Evolutionary conservation across 2,797 vertebrate species (phyloP), one percentile per base, ranked within the genome.

Genomic region (Chaetophractus vellerosus): DNA sequence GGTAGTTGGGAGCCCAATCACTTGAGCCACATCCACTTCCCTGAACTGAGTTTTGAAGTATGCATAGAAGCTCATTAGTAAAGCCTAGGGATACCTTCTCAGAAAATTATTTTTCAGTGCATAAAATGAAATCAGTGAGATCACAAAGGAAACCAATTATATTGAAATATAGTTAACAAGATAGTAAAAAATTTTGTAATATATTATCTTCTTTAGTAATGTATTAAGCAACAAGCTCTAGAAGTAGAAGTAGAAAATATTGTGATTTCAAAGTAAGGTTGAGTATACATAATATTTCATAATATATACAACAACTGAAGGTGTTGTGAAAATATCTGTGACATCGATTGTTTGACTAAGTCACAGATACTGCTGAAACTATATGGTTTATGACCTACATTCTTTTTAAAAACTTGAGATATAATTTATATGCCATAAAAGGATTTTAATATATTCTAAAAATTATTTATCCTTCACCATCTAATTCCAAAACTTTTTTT

Each of bases 91-190:
- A 59, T 24, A 6, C 23, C 21, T 59, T 59, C 57, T 82, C 66
- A 82, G 75, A 75, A 82, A 79, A 85, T 31, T 31, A 69, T 33
- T 69, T 92, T 50, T 79, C 24, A 69, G 24, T 36, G 23, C 36
- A 45, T 83, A 41, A 83, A 28, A 21, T 50, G 55, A 88, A 79
- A 74, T 31, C 57, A 28, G 15, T 45, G 33, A 52, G 7, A 76
- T 92, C 23, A 23, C 23, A 36, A 68, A 92, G 9, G 31, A 68
- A 85, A 92, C 18, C 38, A 85, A 23, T 85, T 48, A 76, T 68
- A 68, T 64, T 64, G 45, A 64, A 74, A 64, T 83, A 59, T 33
- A 63, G 55, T 71, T 80, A 52, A 87, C 79, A 86, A 71, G 71
- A 61, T 74, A 61, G n/a, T 71, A 57, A 31, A 84, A 57, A 55